Base-by-base conservation (phyloP, 2,797 vertebrate species). In the Danio kyathit region DNA sequence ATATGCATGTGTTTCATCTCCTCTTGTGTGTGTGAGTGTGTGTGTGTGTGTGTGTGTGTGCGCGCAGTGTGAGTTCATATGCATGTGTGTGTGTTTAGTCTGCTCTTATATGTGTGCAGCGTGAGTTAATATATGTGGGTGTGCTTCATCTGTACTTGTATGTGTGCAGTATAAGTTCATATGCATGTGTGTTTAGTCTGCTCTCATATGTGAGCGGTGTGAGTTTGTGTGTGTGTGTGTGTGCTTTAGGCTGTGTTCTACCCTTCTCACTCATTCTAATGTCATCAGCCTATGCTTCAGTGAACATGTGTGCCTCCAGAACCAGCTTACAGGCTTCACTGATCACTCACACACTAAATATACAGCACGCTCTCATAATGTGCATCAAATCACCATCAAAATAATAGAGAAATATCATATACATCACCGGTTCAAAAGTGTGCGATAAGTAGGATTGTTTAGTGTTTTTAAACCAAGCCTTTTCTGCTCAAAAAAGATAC, bases 221-320 rank as follows among this genome's bases (percentile, higher is more conserved):
- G 13, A 59, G 79, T 67, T 70, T 56, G 72, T 69, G 63, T 52
- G 44, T 38, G 63, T 76, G 44, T 5, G 38, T 29, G 67, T 0
- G 7, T 0, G 72, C 71, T 71, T 40, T 44, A 8, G 82, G 71
- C 64, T 76, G 72, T 49, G 77, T 80, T 75, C 78, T 80, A 79
- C 72, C 66, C 66, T 72, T 80, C 74, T 80, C 67, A 76, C 77
- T 83, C 78, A 81, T 66, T 84, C 19, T 80, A 80, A 80, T 80
- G 78, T 61, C 65, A 83, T 83, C 72, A 76, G 64, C 44, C 59
- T 57, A 76, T 61, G 72, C 76, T 65, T 80, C 71, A 76, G 77
- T 76, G 57, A 72, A 46, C 78, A 49, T 67, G 79, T 70, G 51
- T 76, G 82, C 73, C 67, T 84, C 44, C 74, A 74, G 38, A 84